Base-by-base conservation (phyloP, 1,140 invertebrate species). In the Augochlora pura region DNA sequence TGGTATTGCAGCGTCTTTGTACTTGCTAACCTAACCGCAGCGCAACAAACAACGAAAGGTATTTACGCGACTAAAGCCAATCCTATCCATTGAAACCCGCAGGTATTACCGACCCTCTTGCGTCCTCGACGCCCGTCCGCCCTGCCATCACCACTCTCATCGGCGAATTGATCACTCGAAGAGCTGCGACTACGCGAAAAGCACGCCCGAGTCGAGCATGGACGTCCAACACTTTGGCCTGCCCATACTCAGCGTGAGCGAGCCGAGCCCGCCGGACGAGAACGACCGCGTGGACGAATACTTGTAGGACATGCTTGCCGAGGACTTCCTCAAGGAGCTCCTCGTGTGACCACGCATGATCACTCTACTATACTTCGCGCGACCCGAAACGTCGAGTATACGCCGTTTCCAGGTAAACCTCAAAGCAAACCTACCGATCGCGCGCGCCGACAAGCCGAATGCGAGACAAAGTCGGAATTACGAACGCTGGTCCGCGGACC, bases 191-290 rank as follows among this genome's bases (percentile, higher is more conserved):
- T 91, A 90, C 80, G 68, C 90, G 18, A 85, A 38, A 84, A 81
- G 88, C 77, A 80, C 91, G 39, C 88, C 92, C 0, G 94, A 95
- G 63, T 94, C 94, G 12, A 94, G 94, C 60, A 85, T 93, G 76
- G 93, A 94, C 39, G 92, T 93, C 16, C 90, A 94, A 77, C 94
- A 96, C 76, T 96, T 96, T 77, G 96, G 95, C 39, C 91, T 96
- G 84, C 96, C 96, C 57, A 96, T 96, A 75, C 93, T 96, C 6
- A 96, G 96, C 46, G 94, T 97, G 12, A 96, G 96, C 21, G 96
- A 96, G 69, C 96, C 96, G 0, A 96, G 96, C n/a, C 96, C 96
- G 42, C 95, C 96, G 0, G 95, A 96, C 80, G 95, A 96, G 78
- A 94, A 95, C 86, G 93, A 94, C 18, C 88, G 89, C 32, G 87